phyloP scores from a whole-genome alignment of 30 jellyfish, hydroid and myxozoan genomes.

The Chrysaora quinquecirrha region DNA sequence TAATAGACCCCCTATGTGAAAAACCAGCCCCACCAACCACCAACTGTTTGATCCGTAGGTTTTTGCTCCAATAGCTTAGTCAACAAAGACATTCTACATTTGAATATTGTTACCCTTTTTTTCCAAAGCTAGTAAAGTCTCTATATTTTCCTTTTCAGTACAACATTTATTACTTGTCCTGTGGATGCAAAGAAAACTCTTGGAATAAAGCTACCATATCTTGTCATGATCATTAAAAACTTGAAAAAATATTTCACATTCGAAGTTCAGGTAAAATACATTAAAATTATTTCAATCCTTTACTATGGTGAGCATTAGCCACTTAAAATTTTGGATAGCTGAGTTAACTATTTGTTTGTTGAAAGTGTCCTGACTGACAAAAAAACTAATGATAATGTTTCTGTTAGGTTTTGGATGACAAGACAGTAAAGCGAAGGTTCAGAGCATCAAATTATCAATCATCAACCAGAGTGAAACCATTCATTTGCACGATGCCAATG shows the following conservation, averaged over 20 bases:
- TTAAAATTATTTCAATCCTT: neutral
- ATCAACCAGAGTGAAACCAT: slow-evolving; percentile 98
- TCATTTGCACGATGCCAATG: slow-evolving; percentile 99
- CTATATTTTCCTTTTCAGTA: slow-evolving; percentile 66
- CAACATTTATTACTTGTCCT: slow-evolving; percentile 94
- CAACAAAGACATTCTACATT: too few relatives aligned
- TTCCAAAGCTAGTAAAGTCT: too few relatives aligned
- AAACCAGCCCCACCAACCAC: too few relatives aligned
- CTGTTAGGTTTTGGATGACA: slow-evolving; percentile 93
- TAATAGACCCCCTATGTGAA: too few relatives aligned
- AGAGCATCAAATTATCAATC: slow-evolving; percentile 99
- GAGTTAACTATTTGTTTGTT: too few relatives aligned
- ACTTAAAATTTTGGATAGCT: too few relatives aligned
- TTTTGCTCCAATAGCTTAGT: too few relatives aligned
- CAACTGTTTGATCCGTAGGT: too few relatives aligned
- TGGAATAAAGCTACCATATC: slow-evolving; percentile 93
- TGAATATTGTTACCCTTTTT: too few relatives aligned
- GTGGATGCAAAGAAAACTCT: slow-evolving; percentile 86
- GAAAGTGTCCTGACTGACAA: too few relatives aligned
- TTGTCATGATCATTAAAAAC: slow-evolving; percentile 93
- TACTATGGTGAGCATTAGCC: too few relatives aligned
- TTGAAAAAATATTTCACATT: slow-evolving; percentile 93
- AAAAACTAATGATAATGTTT: too few relatives aligned
- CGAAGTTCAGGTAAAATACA: slow-evolving; percentile 82
- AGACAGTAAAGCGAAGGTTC: slow-evolving; percentile 94